phyloP scores from a whole-genome alignment of 2,888 invertebrate genomes.

The Ischnura elegans region DNA sequence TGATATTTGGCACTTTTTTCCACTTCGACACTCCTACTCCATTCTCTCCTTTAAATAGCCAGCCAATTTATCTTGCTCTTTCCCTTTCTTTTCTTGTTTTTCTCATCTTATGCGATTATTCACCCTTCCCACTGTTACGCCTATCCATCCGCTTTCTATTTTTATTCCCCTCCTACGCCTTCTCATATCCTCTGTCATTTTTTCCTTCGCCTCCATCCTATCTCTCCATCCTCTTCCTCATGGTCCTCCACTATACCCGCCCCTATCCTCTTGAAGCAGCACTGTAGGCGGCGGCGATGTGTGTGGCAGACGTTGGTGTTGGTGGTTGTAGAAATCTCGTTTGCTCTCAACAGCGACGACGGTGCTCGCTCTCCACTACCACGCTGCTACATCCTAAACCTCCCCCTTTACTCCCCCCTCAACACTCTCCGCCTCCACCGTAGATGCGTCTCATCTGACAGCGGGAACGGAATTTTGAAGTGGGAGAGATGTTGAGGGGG shows the following conservation, averaged over 20 bases:
- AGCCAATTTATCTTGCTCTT: no score
- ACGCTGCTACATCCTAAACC: no score
- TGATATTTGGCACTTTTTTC: no score
- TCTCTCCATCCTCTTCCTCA: background rate
- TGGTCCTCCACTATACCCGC: background rate
- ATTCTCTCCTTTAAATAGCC: no score
- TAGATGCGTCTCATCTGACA: constrained; percentile 38
- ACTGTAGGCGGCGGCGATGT: background rate
- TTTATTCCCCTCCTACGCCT: background rate
- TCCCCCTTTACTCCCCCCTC: no score
- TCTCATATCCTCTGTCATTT: background rate
- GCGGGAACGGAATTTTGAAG: constrained; percentile 48
- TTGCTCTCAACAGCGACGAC: background rate
- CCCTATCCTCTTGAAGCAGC: background rate
- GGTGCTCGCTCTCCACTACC: background rate
- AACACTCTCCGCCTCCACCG: background rate
- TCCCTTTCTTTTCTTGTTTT: no score
- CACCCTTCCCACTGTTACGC: background rate
- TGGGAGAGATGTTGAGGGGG: background rate
- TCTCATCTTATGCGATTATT: no score
- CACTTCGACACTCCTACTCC: no score
- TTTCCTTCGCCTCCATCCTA: no score
- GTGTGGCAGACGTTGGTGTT: background rate
- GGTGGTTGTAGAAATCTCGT: constrained; percentile 21
- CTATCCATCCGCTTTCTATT: no score